Conservation (phyloP, 2,113 vertebrate genomes). For the Ptilorrhoa leucosticta region DNA sequence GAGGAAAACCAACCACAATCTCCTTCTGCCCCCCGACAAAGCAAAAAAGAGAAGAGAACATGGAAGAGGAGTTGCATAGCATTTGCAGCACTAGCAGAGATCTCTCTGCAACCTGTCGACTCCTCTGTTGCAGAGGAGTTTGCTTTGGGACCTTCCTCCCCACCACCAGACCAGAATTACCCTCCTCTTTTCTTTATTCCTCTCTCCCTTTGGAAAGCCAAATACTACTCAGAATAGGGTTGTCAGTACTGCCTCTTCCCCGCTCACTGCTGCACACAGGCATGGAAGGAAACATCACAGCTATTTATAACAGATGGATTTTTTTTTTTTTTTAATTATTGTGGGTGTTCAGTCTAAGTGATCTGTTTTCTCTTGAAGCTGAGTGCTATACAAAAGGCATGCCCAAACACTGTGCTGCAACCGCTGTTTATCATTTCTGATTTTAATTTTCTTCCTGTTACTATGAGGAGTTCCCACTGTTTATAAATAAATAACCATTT, state of each 20-base stretch:
- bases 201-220: not conserved
- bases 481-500: constrained; percentile 18
- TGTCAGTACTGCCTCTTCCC: not conserved
- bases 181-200: not conserved
- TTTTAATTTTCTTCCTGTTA: constrained; percentile 9
- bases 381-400: not conserved
- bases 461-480: not conserved
- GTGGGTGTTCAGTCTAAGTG: not conserved
- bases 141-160: not conserved
- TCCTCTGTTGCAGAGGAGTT: not conserved
- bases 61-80: accelerated
- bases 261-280: not conserved
- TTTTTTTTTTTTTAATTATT: not conserved
- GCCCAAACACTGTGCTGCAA: not conserved
- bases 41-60: not conserved
- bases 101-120: accelerated
- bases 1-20: not conserved
- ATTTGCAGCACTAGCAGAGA: not conserved
- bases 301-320: not conserved
- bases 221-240: not conserved
- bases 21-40: not conserved
- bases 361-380: not conserved
- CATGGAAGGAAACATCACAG: not conserved
- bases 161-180: not conserved
- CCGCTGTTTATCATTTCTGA: not conserved